Conservation (phyloP, 2,113 vertebrate genomes). For the Falcunculus frontatus region DNA sequence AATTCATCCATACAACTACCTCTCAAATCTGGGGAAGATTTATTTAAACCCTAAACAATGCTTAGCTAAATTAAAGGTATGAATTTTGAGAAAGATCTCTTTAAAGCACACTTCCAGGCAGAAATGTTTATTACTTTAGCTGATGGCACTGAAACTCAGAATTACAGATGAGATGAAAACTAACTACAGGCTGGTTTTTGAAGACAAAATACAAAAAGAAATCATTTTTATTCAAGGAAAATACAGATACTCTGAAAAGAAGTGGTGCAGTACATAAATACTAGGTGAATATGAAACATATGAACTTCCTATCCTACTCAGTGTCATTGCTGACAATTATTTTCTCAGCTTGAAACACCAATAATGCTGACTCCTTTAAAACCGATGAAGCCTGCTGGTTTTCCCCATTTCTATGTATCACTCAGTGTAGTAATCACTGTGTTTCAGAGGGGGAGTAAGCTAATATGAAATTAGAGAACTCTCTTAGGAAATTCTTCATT, state of each 20-base stretch:
- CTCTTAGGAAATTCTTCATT: neutral
- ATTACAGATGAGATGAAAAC: conserved; percentile 16
- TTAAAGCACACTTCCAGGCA: conserved; percentile 1
- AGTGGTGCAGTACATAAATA: neutral
- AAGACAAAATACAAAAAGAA: neutral
- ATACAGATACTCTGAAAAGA: neutral
- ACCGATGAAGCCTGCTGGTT: neutral
- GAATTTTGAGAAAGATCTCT: conserved; percentile 2
- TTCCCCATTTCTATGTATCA: neutral
- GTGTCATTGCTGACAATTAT: neutral
- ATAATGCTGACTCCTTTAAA: conserved; percentile 3
- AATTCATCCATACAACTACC: neutral
- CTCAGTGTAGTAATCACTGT: neutral
- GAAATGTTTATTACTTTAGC: conserved; percentile 25
- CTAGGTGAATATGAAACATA: neutral
- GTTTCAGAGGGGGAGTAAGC: neutral
- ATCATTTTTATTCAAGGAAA: neutral
- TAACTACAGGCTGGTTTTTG: neutral
- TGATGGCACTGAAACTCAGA: conserved; percentile 11
- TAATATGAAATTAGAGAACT: conserved; percentile 23
- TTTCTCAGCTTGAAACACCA: neutral
- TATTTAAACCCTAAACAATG: neutral
- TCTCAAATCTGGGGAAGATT: neutral
- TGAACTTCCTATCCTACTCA: neutral
- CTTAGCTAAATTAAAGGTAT: conserved; percentile 3